Evolutionary conservation across 2,888 invertebrate species (phyloP).

Genomic region (Steinernema scapterisci): DNA sequence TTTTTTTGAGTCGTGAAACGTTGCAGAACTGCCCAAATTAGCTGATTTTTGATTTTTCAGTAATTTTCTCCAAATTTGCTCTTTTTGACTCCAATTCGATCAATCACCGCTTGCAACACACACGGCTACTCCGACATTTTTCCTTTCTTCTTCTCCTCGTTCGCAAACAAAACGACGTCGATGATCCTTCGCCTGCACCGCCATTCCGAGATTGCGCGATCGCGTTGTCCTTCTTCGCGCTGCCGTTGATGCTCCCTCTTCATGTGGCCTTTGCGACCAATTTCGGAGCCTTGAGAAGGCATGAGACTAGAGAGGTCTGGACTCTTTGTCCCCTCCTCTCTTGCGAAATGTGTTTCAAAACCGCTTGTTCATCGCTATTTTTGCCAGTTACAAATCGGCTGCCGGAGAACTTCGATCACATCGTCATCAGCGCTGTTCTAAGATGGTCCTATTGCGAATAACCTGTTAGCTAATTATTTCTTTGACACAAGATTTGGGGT

Average conservation of each 20-base stretch:
- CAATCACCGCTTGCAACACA: not conserved
- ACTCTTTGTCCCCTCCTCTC: not conserved
- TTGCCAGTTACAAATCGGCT: too few species aligned
- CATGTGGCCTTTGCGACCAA: not conserved
- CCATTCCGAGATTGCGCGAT: not conserved
- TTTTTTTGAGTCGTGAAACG: too few species aligned
- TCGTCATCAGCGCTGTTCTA: too few species aligned
- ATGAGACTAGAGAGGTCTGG: too few species aligned
- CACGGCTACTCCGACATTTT: not conserved
- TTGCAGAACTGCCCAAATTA: too few species aligned
- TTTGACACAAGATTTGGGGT: constrained; percentile 7
- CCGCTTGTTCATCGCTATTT: not conserved
- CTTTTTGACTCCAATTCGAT: not conserved
- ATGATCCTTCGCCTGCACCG: not conserved
- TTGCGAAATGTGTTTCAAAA: constrained; percentile 10
- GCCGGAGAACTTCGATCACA: too few species aligned
- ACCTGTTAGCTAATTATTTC: constrained; percentile 7
- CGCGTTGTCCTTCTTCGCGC: not conserved
- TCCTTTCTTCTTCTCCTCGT: too few species aligned
- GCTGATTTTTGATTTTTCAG: too few species aligned
- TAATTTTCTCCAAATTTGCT: too few species aligned
- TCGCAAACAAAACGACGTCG: not conserved
- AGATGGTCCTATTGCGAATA: constrained; percentile 10
- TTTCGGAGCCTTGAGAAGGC: not conserved
- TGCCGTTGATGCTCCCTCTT: not conserved